phyloP scores from a whole-genome alignment of 2,888 invertebrate species.

The Seira sanloemensis region DNA sequence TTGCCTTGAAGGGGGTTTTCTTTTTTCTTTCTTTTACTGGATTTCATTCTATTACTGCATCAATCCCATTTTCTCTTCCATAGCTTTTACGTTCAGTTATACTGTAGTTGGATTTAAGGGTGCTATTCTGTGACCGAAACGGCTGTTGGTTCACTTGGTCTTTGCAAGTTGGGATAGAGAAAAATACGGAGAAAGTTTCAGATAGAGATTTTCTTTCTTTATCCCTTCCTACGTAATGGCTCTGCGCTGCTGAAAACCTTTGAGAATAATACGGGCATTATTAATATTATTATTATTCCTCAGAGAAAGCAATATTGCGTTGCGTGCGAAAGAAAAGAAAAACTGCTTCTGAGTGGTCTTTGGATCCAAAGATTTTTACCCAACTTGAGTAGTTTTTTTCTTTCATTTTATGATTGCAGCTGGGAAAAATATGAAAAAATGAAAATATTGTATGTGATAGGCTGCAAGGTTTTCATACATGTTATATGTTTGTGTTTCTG shows the following conservation, averaged over 20 bases:
- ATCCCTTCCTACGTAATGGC: not conserved
- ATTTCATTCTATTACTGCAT: not conserved
- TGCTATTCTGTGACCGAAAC: too few species aligned
- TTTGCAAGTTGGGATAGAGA: not conserved
- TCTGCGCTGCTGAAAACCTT: not conserved
- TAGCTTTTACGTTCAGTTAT: slow-evolving; percentile 4
- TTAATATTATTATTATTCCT: slow-evolving; percentile 27
- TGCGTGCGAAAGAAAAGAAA: not conserved
- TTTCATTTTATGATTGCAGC: not conserved
- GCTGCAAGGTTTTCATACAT: not conserved
- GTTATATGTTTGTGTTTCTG: not conserved
- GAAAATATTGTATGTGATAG: not conserved
- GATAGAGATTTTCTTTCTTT: slow-evolving; percentile 9
- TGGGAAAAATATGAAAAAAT: slow-evolving; percentile 1
- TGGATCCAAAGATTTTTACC: too few species aligned
- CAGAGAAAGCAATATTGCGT: slow-evolving; percentile 12
- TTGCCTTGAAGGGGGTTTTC: not conserved
- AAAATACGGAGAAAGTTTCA: slow-evolving; percentile 16
- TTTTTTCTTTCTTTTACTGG: not conserved
- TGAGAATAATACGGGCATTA: slow-evolving; percentile 28
- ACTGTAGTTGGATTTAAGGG: too few species aligned
- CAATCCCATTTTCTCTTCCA: not conserved
- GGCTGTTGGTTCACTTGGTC: too few species aligned
- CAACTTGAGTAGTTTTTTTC: not conserved
- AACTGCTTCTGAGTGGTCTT: not conserved